These are phyloP conservation scores for Callimico goeldii DNA, from an alignment of 2,797 vertebrate species.

Conservation along the genomic window DNA sequence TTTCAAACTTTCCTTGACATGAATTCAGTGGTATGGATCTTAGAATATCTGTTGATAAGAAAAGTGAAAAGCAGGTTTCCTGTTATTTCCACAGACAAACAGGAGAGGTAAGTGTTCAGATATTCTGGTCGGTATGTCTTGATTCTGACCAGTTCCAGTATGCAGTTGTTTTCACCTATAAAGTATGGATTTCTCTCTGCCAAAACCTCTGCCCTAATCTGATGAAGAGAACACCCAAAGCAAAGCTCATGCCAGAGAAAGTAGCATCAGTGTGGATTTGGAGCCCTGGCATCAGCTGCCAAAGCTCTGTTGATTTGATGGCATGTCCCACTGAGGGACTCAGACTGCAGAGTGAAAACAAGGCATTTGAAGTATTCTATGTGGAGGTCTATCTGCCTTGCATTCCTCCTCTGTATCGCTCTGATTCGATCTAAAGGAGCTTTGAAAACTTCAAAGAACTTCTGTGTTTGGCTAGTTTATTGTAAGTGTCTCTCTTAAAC, in stretches of 20 bases:
- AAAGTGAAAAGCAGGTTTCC: neutral
- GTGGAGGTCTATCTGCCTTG: accelerated
- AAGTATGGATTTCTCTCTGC: neutral
- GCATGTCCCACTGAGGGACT: neutral
- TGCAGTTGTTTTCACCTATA: neutral
- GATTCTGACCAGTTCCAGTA: neutral
- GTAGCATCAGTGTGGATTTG: accelerated
- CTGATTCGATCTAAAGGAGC: slow-evolving; percentile 55
- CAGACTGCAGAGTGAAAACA: neutral
- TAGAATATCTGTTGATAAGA: neutral
- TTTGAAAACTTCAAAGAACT: slow-evolving; percentile 73
- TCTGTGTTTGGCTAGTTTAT: slow-evolving; percentile 70
- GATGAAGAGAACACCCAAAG: neutral
- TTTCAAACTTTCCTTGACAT: neutral
- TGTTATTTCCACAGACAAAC: neutral
- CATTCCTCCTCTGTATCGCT: slow-evolving; percentile 23
- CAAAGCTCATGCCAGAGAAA: neutral
- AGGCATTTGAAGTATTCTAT: neutral
- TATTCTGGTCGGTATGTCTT: neutral
- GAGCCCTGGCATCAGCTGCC: neutral
- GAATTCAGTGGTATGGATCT: neutral
- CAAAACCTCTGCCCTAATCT: neutral
- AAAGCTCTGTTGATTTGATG: accelerated
- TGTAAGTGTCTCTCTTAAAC: slow-evolving; percentile 76
- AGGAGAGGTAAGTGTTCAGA: neutral